These are phyloP conservation scores for Tinamus guttatus DNA, from an alignment of 2,113 vertebrate genomes.

Conservation along the genomic window DNA sequence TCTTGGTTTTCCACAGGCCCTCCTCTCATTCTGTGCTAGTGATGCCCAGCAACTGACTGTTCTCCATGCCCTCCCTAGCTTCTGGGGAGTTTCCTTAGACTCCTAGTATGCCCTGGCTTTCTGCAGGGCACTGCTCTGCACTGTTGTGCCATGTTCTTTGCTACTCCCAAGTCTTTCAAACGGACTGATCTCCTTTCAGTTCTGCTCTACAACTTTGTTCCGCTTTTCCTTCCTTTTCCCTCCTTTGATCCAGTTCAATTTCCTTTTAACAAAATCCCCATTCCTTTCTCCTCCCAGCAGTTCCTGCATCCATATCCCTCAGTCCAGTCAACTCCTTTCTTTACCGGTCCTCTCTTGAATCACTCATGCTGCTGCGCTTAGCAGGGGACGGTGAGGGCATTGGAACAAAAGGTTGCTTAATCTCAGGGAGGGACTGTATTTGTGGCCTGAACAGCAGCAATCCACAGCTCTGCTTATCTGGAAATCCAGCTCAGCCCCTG, in stretches of 20 bases:
- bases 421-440: neutral
- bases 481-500: neutral
- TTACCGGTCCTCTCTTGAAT: neutral
- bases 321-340: neutral
- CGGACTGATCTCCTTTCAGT: neutral
- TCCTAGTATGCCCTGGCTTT: neutral
- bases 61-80: accelerated
- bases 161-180: neutral
- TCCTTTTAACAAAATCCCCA: neutral
- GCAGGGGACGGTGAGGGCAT: neutral
- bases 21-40: neutral
- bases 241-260: neutral
- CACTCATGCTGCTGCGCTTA: neutral
- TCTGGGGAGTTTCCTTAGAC: neutral
- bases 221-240: neutral
- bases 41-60: neutral
- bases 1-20: neutral
- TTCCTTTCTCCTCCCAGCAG: neutral
- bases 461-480: slow-evolving; percentile 21
- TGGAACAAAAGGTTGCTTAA: neutral
- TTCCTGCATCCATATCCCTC: neutral
- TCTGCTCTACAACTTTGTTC: neutral
- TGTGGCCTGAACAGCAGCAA: neutral
- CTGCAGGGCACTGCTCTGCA: neutral
- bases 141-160: accelerated